Evolutionary conservation across 2,888 invertebrate genomes (phyloP).

Genomic region (Cremastinae sp.): DNA sequence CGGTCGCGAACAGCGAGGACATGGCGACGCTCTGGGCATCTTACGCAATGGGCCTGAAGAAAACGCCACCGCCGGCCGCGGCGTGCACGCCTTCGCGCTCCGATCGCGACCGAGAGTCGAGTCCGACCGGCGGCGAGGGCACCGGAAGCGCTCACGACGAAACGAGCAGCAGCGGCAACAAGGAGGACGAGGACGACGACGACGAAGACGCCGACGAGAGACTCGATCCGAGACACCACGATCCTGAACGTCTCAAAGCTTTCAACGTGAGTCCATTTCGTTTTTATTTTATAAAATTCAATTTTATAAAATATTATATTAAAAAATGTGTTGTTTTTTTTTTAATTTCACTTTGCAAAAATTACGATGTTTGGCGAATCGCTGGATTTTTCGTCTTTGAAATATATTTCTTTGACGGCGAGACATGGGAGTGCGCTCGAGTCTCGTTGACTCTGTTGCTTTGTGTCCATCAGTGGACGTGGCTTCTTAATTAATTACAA

Average conservation of each 20-base stretch:
- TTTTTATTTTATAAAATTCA: not conserved
- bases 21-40: constrained; percentile 94
- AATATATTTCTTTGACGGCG: constrained; percentile 33
- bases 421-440: constrained; percentile 18
- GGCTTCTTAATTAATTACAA: constrained; percentile 79
- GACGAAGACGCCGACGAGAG: constrained; percentile 96
- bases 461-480: constrained; percentile 49
- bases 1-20: constrained; percentile 83
- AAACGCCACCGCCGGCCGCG: constrained; percentile 78
- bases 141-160: constrained; percentile 90
- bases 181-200: constrained; percentile 92
- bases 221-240: constrained; percentile 92
- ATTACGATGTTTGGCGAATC: too few species aligned
- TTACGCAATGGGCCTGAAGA: constrained; percentile 89
- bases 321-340: too few species aligned
- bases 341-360: too few species aligned
- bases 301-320: not conserved
- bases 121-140: constrained; percentile 84
- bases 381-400: constrained; percentile 37
- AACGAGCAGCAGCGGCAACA: constrained; percentile 93
- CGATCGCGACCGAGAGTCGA: constrained; percentile 84
- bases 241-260: constrained; percentile 96
- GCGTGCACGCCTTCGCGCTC: constrained; percentile 78
- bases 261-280: constrained; percentile 89
- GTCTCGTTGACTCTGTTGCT: constrained; percentile 11